phyloP scores from a whole-genome alignment of 2,888 invertebrate species.

The Horisme vitalbata region DNA sequence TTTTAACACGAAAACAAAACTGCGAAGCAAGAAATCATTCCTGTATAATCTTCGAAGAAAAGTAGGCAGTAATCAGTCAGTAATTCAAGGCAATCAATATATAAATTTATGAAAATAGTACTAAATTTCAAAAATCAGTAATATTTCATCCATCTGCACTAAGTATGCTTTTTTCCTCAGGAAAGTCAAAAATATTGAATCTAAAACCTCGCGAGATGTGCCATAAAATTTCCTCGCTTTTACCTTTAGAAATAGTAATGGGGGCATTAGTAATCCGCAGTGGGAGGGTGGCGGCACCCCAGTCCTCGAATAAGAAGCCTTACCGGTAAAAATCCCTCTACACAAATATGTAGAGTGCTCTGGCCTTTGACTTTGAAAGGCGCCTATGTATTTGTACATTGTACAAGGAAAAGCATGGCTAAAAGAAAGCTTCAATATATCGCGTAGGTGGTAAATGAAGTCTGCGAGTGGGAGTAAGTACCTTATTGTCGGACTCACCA shows the following conservation, averaged over 20 bases:
- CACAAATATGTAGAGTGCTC: slow-evolving; percentile 18
- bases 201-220: background rate
- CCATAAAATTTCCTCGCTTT: slow-evolving; percentile 4
- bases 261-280: slow-evolving; percentile 15
- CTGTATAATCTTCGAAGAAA: too few relatives aligned
- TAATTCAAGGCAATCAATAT: too few relatives aligned
- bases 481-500: slow-evolving; percentile 28
- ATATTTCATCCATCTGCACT: too few relatives aligned
- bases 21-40: background rate
- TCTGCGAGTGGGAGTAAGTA: slow-evolving; percentile 35
- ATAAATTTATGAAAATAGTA: too few relatives aligned
- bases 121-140: too few relatives aligned
- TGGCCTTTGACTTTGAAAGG: slow-evolving; percentile 18
- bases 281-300: slow-evolving; percentile 11
- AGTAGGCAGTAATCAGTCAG: too few relatives aligned
- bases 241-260: slow-evolving; percentile 16
- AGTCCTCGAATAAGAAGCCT: slow-evolving; percentile 10
- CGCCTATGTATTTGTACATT: slow-evolving; percentile 13
- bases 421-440: slow-evolving; percentile 38
- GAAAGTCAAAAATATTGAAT: slow-evolving; percentile 4
- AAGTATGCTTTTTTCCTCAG: background rate
- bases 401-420: slow-evolving; percentile 31
- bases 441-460: slow-evolving; percentile 39
- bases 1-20: slow-evolving; percentile 19
- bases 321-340: slow-evolving; percentile 17